Percentiles rank a stretch among this genome's conserved stretches.
phyloP scores from a whole-genome alignment of 2,113 vertebrate species.

The Dromaius novaehollandiae region DNA sequence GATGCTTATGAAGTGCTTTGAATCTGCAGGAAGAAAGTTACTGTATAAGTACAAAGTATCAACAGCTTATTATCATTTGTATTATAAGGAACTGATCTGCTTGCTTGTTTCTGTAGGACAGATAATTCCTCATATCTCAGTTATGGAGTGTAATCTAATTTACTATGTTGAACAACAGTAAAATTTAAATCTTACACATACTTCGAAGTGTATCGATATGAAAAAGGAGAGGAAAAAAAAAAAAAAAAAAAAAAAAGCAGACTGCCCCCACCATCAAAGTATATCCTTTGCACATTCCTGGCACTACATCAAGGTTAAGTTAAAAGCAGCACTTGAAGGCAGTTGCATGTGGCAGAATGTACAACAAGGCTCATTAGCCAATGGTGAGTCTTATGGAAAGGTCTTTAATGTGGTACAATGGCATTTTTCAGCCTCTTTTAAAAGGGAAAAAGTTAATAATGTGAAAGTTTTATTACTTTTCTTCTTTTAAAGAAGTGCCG shows the following conservation, averaged over 20 bases:
- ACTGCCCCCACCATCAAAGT: conserved; percentile 58
- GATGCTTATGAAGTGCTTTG: neutral
- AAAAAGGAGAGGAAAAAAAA: neutral
- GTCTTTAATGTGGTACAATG: conserved; percentile 84
- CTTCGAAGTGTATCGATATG: conserved; percentile 15
- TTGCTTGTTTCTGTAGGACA: neutral
- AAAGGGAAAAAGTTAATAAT: conserved; percentile 89
- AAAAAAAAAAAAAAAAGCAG: neutral
- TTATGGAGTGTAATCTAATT: neutral
- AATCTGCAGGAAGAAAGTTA: conserved; percentile 15
- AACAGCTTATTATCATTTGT: neutral
- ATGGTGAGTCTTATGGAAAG: conserved; percentile 75
- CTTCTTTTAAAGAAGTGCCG: conserved; percentile 81
- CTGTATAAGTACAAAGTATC: neutral
- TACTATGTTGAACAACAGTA: neutral
- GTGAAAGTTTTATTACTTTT: conserved; percentile 88
- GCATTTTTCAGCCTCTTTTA: conserved; percentile 82
- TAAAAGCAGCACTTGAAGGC: conserved; percentile 77
- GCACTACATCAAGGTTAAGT: conserved; percentile 85
- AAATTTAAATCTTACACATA: conserved; percentile 21
- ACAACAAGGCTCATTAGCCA: conserved; percentile 86
- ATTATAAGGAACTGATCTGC: neutral
- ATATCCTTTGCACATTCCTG: conserved; percentile 78
- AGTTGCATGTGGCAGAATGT: conserved; percentile 77
- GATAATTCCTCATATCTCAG: neutral